Conservation (phyloP, 2,888 invertebrate species). For the Drosophila macrothrix region DNA sequence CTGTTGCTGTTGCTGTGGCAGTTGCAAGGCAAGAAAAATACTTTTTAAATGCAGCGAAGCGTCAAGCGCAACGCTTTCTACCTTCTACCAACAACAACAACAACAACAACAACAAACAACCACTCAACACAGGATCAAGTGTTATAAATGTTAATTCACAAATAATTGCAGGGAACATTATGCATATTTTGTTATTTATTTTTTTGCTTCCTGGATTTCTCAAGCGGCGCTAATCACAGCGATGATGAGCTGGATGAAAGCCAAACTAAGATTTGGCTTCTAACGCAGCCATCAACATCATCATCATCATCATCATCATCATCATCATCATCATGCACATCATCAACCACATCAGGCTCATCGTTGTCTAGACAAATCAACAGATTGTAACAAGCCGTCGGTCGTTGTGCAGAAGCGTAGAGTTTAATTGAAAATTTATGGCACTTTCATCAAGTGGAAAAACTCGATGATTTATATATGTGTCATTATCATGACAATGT, state of each 20-base stretch:
- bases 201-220: conserved; percentile 56
- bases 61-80: conserved; percentile 63
- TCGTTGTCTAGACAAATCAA: conserved; percentile 49
- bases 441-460: conserved; percentile 64
- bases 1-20: not conserved
- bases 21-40: conserved; percentile 63
- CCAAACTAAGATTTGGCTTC: conserved; percentile 42
- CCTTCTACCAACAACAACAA: conserved; percentile 18
- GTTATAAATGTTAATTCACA: conserved; percentile 82
- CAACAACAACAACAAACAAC: conserved; percentile 1
- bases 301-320: conserved; percentile 12
- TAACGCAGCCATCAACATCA: conserved; percentile 8
- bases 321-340: conserved; percentile 9
- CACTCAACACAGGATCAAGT: conserved; percentile 73
- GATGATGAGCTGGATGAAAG: conserved; percentile 33
- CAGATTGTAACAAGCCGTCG: conserved; percentile 23
- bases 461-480: conserved; percentile 18
- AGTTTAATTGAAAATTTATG: conserved; percentile 79
- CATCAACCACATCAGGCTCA: conserved; percentile 6
- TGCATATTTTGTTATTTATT: conserved; percentile 24
- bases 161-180: conserved; percentile 75
- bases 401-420: conserved; percentile 52
- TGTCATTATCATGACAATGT: conserved; percentile 10
- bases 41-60: conserved; percentile 76
- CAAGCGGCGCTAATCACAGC: conserved; percentile 77